Percentiles rank a stretch among this genome's conserved stretches.
These are phyloP conservation scores for Tortrix viridana DNA, from an alignment of 2,888 invertebrate species.

Conservation along the genomic window DNA sequence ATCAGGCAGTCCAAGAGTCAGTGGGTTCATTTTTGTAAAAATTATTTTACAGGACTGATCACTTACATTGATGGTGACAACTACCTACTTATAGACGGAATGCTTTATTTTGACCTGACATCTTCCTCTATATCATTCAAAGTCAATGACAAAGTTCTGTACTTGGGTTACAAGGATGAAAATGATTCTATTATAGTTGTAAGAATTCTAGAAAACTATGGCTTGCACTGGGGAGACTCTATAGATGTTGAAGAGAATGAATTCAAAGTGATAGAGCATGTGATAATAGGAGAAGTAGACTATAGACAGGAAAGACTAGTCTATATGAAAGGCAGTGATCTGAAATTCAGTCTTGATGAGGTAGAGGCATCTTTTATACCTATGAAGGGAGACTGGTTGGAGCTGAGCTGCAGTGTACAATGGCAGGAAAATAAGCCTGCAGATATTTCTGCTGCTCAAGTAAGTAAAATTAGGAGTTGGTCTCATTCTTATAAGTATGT, in stretches of 20 bases:
- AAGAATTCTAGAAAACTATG: slow-evolving; percentile 82
- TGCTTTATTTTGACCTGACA: slow-evolving; percentile 79
- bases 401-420: slow-evolving; percentile 86
- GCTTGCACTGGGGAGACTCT: slow-evolving; percentile 78
- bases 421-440: slow-evolving; percentile 82
- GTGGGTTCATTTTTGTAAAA: neutral
- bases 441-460: slow-evolving; percentile 74
- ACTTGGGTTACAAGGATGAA: slow-evolving; percentile 78
- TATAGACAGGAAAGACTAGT: slow-evolving; percentile 63
- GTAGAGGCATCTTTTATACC: slow-evolving; percentile 87
- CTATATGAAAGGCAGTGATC: slow-evolving; percentile 79
- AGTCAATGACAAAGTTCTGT: slow-evolving; percentile 83
- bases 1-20: no score
- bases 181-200: slow-evolving; percentile 79
- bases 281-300: slow-evolving; percentile 66
- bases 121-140: slow-evolving; percentile 62
- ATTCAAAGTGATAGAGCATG: slow-evolving; percentile 65
- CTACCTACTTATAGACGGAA: slow-evolving; percentile 85
- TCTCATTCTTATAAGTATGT: slow-evolving; percentile 7
- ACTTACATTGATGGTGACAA: slow-evolving; percentile 77
- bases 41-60: slow-evolving; percentile 78
- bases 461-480: slow-evolving; percentile 38
- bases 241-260: slow-evolving; percentile 58
- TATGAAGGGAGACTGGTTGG: slow-evolving; percentile 88
- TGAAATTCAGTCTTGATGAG: slow-evolving; percentile 86